phyloP scores from a whole-genome alignment of 1,140 invertebrate genomes.

The Drosophila aff. region DNA sequence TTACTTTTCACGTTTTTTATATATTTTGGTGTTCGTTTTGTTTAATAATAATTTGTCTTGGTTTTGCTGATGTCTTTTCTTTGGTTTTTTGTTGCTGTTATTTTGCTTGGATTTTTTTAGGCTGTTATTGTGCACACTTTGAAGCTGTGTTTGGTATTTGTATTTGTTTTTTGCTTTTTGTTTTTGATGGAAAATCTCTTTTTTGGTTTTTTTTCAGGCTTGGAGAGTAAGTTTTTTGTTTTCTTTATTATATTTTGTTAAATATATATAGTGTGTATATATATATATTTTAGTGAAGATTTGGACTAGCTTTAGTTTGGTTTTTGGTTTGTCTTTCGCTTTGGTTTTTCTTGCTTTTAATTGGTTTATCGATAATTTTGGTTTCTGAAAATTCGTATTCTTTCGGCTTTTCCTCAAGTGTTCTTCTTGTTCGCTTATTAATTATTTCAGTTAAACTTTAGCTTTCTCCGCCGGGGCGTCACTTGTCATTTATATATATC shows the following conservation, averaged over 20 bases:
- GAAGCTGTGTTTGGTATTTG: slow-evolving; percentile 41
- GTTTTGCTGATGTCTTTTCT: slow-evolving; percentile 42
- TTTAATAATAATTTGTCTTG: slow-evolving; percentile 49
- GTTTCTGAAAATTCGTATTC: slow-evolving; percentile 59
- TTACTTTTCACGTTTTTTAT: slow-evolving; percentile 34
- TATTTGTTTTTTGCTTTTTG: slow-evolving; percentile 21
- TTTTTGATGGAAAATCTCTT: slow-evolving; percentile 55
- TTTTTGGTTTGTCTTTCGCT: slow-evolving; percentile 55
- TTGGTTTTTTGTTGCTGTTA: slow-evolving; percentile 44
- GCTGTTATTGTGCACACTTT: slow-evolving; percentile 51
- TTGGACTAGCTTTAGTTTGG: slow-evolving; percentile 70
- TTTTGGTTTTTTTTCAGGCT: slow-evolving; percentile 33
- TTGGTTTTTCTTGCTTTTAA: slow-evolving; percentile 48
- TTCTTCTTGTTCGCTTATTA: slow-evolving; percentile 15
- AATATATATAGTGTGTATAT: slow-evolving; percentile 54
- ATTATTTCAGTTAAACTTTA: slow-evolving; percentile 33
- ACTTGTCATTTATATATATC: slow-evolving; percentile 43
- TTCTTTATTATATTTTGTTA: slow-evolving; percentile 50
- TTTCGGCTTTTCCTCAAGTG: slow-evolving; percentile 19
- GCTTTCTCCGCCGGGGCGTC: slow-evolving; percentile 39
- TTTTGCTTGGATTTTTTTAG: slow-evolving; percentile 24
- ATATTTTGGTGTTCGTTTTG: slow-evolving; percentile 13
- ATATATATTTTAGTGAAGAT: slow-evolving; percentile 66
- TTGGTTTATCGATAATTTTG: slow-evolving; percentile 54
- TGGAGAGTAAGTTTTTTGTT: slow-evolving; percentile 52